Evolutionary conservation across 2,797 vertebrate species (phyloP), one percentile per base, ranked within the genome.

Genomic region (Sebastes oblongus): DNA sequence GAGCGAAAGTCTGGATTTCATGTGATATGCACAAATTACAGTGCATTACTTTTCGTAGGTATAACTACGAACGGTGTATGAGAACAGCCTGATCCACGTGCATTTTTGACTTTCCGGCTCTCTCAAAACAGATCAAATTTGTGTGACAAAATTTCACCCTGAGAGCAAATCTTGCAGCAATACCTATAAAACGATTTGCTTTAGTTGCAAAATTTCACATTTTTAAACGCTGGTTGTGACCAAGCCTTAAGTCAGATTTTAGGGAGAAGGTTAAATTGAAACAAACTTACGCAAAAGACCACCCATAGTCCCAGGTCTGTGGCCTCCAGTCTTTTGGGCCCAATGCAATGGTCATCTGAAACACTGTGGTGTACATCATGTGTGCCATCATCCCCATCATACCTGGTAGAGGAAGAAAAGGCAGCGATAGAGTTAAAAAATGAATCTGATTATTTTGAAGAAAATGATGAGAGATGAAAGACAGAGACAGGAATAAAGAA

Each of bases 301-400:
- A 96, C 20, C 95, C 93, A 1, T 96, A 96, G 77, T 96, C 96
- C 96, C 96, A 96, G 27, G 92, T 93, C 86, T 96, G 96, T 0
- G 96, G 96, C 74, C 95, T 93, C 96, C 96, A 96, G 91, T 96
- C 96, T 90, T 90, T 96, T 95, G 52, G 96, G 96, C 1, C 96
- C 96, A 2, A 96, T 95, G 86, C 95, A 55, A 96, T 95, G 1
- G 95, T 96, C 93, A 96, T 91, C 89, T 96, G 96, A 78, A 96
- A 96, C 68, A 96, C 96, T 0, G 95, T 96, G 72, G 96, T 96
- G 89, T 96, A 96, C 96, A 96, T 96, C 96, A 96, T 96, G 64
- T 96, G 96, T 4, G 96, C 96, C 2, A 96, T 91, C 96, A 97
- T 97, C 25, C 96, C 96, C 93, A 97, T 95, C 93, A 96, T 32